phyloP scores from a whole-genome alignment of 2,888 invertebrate species.

The Catocala nupta region DNA sequence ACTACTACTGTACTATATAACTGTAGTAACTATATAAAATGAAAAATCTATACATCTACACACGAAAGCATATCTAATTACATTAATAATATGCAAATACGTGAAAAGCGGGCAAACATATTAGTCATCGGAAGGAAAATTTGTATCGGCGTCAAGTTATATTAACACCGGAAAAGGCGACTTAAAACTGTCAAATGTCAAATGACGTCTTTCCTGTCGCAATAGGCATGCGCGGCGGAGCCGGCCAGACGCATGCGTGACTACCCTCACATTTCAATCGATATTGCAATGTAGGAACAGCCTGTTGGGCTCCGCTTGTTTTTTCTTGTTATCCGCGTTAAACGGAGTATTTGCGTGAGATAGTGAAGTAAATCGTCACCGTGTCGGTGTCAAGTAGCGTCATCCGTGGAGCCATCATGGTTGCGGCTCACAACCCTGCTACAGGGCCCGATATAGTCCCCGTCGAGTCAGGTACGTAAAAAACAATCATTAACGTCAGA shows the following conservation, averaged over 20 bases:
- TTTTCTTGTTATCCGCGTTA: conserved; percentile 62
- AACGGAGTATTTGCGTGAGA: conserved; percentile 59
- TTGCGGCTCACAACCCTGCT: conserved; percentile 72
- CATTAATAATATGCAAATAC: too few relatives aligned
- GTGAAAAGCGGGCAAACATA: conserved; percentile 19
- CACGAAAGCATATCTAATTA: too few relatives aligned
- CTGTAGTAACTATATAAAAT: too few relatives aligned
- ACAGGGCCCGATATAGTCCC: conserved; percentile 87
- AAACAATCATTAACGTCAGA: conserved; percentile 46
- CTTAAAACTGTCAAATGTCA: conserved; percentile 71
- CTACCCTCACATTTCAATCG: conserved; percentile 69
- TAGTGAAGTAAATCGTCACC: conserved; percentile 67
- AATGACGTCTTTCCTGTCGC: conserved; percentile 76
- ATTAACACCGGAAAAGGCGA: conserved; percentile 49
- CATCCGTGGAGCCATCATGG: conserved; percentile 78
- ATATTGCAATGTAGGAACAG: conserved; percentile 82
- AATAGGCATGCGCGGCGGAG: conserved; percentile 48
- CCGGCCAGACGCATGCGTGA: conserved; percentile 67
- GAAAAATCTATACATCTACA: too few relatives aligned
- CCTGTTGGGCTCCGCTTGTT: conserved; percentile 78
- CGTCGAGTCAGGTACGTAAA: conserved; percentile 82
- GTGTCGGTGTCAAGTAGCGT: conserved; percentile 84
- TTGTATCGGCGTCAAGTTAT: conserved; percentile 41
- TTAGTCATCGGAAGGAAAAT: conserved; percentile 34
- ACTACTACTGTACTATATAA: too few relatives aligned